A percentile compares a stretch with the other conserved stretches of the same genome.
Conservation (phyloP, 2,888 invertebrate genomes). For the Dermolepida albohirtum region DNA sequence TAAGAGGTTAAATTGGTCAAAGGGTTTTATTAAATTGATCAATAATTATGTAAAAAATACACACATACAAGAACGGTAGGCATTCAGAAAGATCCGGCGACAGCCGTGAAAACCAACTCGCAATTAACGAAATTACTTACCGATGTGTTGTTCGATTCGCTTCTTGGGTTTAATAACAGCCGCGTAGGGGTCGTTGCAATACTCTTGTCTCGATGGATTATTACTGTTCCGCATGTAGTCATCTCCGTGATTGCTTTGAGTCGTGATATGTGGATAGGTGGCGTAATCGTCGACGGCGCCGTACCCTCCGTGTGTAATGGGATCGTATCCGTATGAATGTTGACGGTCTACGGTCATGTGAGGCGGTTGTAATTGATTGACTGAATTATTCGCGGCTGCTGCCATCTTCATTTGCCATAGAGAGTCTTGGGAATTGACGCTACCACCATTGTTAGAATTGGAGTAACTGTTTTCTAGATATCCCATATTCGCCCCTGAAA, state of each 20-base stretch:
- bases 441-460: conserved; percentile 94
- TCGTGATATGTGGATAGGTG: conserved; percentile 82
- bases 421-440: conserved; percentile 94
- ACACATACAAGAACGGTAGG: no score
- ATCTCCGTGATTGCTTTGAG: conserved; percentile 74
- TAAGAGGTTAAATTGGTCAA: no score
- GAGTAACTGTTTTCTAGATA: conserved; percentile 94
- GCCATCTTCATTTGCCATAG: conserved; percentile 95
- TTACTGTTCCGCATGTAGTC: conserved; percentile 82
- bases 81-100: no score
- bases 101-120: no score
- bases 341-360: conserved; percentile 75
- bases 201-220: conserved; percentile 88
- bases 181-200: conserved; percentile 89
- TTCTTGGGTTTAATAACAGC: conserved; percentile 92
- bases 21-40: no score
- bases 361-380: conserved; percentile 68
- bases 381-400: conserved; percentile 77
- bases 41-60: no score
- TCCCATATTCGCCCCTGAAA: conserved; percentile 86
- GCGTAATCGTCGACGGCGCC: conserved; percentile 87
- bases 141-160: conserved; percentile 87
- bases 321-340: conserved; percentile 80
- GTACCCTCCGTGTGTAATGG: conserved; percentile 84
- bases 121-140: conserved; percentile 70